phyloP scores from a whole-genome alignment of 2,888 invertebrate species.

The Heliconius erato region DNA sequence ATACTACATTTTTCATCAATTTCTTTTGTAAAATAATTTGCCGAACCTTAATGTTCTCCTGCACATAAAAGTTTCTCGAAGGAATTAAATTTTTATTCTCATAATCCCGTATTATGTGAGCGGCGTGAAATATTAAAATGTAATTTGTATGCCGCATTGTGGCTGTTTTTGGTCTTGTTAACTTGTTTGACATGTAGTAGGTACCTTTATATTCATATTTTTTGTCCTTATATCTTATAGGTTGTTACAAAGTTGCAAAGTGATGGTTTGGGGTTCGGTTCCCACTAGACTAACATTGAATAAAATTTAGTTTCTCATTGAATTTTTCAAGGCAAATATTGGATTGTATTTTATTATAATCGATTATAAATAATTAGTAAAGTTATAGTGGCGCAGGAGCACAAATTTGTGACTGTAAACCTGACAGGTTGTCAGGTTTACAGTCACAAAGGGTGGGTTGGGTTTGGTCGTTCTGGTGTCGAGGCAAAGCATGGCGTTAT shows the following conservation, averaged over 20 bases:
- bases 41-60: conserved; percentile 30
- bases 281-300: background rate
- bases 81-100: conserved; percentile 45
- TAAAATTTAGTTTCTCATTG: background rate
- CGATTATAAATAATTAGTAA: too few species aligned
- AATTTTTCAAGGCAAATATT: too few species aligned
- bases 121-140: conserved; percentile 50
- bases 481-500: too few species aligned
- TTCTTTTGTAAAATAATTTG: conserved; percentile 16
- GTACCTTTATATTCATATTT: background rate
- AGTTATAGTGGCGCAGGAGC: too few species aligned
- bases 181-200: background rate
- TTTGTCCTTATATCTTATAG: background rate
- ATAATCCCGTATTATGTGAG: conserved; percentile 47
- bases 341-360: too few species aligned
- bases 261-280: background rate
- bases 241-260: background rate
- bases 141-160: conserved; percentile 50
- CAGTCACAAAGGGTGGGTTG: too few species aligned
- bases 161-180: conserved; percentile 37
- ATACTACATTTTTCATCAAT: background rate
- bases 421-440: too few species aligned
- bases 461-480: too few species aligned
- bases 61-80: conserved; percentile 35
- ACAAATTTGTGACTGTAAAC: too few species aligned